Evolutionary conservation across 1,140 invertebrate species (phyloP).

Genomic region (Panagrolaimus sp.): DNA sequence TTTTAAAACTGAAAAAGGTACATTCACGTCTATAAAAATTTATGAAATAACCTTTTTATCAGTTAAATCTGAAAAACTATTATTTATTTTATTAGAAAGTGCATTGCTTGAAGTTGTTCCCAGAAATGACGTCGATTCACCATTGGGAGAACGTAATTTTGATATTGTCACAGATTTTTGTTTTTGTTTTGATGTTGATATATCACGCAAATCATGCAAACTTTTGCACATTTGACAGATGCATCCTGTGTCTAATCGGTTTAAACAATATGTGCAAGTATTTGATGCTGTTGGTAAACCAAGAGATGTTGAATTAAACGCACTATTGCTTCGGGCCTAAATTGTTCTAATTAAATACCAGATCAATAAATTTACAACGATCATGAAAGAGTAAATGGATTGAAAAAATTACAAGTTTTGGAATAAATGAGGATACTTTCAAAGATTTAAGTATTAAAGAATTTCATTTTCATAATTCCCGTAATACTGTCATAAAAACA

Average conservation of each 20-base stretch:
- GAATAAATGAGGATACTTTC: conserved; percentile 1
- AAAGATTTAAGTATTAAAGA: background rate
- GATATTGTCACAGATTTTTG: conserved; percentile 29
- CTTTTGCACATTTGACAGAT: background rate
- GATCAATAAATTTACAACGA: background rate
- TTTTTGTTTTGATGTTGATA: conserved; percentile 19
- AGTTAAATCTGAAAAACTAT: background rate
- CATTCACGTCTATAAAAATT: background rate
- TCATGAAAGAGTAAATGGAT: background rate
- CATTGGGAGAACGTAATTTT: conserved; percentile 17
- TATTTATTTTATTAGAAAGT: background rate
- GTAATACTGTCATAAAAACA: too few relatives aligned
- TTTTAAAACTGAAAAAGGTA: background rate
- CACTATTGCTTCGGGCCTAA: conserved; percentile 14
- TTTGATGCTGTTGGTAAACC: background rate
- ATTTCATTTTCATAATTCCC: too few relatives aligned
- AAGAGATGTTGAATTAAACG: conserved; percentile 9
- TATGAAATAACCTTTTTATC: conserved; percentile 4
- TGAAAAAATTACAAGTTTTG: background rate
- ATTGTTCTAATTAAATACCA: background rate
- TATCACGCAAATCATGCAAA: conserved; percentile 1
- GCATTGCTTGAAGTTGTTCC: conserved; percentile 8
- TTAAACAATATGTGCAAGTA: too few relatives aligned
- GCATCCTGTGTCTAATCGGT: too few relatives aligned
- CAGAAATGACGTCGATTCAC: background rate